These are phyloP conservation scores for Charadrius vociferus DNA, from an alignment of 2,113 vertebrate genomes.

Conservation along the genomic window DNA sequence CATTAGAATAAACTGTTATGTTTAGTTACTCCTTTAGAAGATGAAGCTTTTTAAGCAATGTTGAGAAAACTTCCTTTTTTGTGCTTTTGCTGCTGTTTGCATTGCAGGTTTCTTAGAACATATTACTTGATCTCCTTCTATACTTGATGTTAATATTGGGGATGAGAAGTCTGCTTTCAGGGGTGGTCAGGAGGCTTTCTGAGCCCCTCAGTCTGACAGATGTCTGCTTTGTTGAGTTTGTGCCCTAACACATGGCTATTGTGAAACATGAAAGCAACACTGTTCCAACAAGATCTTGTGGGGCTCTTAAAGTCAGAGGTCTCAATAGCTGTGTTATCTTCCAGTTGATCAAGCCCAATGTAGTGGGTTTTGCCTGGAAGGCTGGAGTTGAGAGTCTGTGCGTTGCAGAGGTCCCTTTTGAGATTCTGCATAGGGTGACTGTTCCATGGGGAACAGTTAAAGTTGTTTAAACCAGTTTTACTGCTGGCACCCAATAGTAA, in stretches of 20 bases:
- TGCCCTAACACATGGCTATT: not conserved
- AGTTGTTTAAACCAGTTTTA: not conserved
- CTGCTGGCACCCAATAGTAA: not conserved
- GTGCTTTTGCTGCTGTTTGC: not conserved
- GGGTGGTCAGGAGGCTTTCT: not conserved
- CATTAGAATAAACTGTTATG: not conserved
- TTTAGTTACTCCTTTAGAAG: not conserved
- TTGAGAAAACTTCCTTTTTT: not conserved
- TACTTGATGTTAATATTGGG: not conserved
- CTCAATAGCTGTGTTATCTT: not conserved
- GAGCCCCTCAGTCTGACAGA: not conserved
- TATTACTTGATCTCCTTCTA: not conserved
- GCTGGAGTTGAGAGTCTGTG: not conserved
- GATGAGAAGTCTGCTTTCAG: not conserved
- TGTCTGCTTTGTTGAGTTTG: not conserved
- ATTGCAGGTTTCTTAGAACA: not conserved
- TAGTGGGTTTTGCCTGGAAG: not conserved
- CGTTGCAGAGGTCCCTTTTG: not conserved
- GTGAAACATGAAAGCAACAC: not conserved
- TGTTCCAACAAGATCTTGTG: not conserved
- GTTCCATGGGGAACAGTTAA: not conserved
- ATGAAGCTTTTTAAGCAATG: not conserved
- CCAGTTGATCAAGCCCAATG: not conserved
- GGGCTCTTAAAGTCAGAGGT: not conserved
- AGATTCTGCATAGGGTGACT: not conserved